These are phyloP conservation scores for Saccostrea echinata DNA, from an alignment of 1,140 invertebrate species.

Conservation along the genomic window DNA sequence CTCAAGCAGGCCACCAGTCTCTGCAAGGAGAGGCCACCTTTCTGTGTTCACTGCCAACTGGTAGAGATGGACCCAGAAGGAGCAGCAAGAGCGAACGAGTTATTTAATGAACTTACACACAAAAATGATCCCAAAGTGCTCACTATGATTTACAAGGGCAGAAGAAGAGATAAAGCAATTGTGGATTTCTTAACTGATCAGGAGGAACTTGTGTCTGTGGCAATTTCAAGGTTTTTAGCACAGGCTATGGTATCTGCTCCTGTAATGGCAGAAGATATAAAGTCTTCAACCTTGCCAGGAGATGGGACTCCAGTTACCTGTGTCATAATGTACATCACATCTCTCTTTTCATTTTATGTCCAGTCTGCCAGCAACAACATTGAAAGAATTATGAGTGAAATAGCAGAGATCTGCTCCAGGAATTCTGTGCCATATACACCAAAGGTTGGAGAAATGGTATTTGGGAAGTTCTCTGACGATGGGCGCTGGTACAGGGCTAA, in stretches of 20 bases:
- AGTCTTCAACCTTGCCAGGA: background rate
- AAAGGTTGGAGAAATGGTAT: constrained; percentile 53
- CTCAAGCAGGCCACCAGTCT: background rate
- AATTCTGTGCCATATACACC: constrained; percentile 25
- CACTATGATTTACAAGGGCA: background rate
- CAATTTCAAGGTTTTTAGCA: background rate
- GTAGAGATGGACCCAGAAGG: background rate
- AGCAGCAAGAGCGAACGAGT: background rate
- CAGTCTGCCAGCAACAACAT: background rate
- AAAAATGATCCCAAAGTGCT: background rate
- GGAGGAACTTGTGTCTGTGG: background rate
- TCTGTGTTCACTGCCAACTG: background rate
- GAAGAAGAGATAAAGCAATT: background rate
- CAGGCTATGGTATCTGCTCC: background rate
- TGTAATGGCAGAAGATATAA: background rate
- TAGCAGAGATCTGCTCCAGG: background rate
- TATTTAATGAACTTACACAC: constrained; percentile 16
- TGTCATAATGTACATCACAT: background rate
- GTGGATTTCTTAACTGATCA: background rate
- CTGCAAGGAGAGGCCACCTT: background rate
- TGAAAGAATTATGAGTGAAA: constrained; percentile 9
- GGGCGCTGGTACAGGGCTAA: constrained; percentile 55
- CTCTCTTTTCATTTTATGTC: constrained; percentile 10
- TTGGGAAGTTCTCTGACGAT: constrained; percentile 43
- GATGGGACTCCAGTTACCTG: background rate